phyloP scores from a whole-genome alignment of 2,888 invertebrate species.

The Mesorhabditis spiculigera region DNA sequence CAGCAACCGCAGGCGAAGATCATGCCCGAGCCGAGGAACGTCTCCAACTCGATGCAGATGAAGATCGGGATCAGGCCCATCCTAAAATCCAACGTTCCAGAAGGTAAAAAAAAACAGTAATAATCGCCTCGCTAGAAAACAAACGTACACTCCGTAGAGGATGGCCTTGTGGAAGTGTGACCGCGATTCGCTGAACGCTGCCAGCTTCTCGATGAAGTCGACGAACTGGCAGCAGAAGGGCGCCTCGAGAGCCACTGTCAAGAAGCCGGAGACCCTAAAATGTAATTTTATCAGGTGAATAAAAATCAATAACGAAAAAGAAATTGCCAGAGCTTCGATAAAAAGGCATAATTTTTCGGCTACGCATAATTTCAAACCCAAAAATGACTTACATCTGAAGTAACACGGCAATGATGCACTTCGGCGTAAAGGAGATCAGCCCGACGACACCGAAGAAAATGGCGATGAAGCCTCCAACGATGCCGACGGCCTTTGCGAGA shows the following conservation, averaged over 20 bases:
- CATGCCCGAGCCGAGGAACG: constrained; percentile 80
- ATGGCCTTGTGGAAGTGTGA: constrained; percentile 55
- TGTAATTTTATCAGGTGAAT: background rate
- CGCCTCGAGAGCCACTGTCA: constrained; percentile 84
- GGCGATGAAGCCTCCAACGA: constrained; percentile 55
- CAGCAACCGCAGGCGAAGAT: constrained; percentile 83
- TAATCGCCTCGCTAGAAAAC: background rate
- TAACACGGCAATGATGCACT: constrained; percentile 53
- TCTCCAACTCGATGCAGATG: constrained; percentile 73
- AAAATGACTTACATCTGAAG: constrained; percentile 47
- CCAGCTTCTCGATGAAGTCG: constrained; percentile 83
- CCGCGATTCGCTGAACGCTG: constrained; percentile 66
- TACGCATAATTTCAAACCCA: background rate
- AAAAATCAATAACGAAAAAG: background rate
- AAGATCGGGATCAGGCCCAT: constrained; percentile 77
- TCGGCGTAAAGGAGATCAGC: constrained; percentile 45
- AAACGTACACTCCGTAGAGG: constrained; percentile 46
- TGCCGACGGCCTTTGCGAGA: constrained; percentile 55
- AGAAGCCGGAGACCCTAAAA: constrained; percentile 75
- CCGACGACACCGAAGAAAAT: constrained; percentile 56
- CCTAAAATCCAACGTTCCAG: constrained; percentile 64
- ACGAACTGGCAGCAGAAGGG: constrained; percentile 95
- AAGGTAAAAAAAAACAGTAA: background rate
- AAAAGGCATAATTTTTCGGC: background rate
- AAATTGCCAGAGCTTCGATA: background rate